Base-by-base conservation (phyloP, 2,888 invertebrate genomes). In the Aporophyla nigra region DNA sequence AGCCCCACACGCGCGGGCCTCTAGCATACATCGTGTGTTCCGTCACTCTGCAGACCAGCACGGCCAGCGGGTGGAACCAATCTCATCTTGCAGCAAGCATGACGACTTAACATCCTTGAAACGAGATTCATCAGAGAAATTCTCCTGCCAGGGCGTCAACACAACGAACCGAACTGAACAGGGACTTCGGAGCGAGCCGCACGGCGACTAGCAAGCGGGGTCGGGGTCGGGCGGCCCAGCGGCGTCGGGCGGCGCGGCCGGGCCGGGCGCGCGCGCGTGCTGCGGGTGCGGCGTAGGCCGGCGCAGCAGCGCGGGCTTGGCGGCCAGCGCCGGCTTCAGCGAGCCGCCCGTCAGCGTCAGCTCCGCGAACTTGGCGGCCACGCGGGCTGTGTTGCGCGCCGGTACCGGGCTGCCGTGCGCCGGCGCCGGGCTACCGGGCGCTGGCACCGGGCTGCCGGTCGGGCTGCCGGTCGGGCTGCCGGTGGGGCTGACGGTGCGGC, bases 281-380 rank as follows among this genome's bases (percentile, higher is more conserved):
- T 83, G 89, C 85, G 94, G 94, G 91, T 93, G 95, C 86, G 95
- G 95, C 87, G 95, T 91, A 87, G 95, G 95, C 62, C 95, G 94
- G 59, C 95, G 93, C 94, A 98, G 97, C 88, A 99, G 97, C 88
- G 98, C 97, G 24, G 99, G 99, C 95, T 98, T 99, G 71, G 98
- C 97, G 92, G 98, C 98, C 78, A 98, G 97, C 91, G 98, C 98
- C 14, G 98, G 98, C 93, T 98, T 98, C 80, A 97, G 97, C 81
- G 97, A 97, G 83, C 97, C 97, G 63, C 97, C 97, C 46, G 97
- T 97, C 46, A 97, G 94, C 88, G 97, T 97, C 86, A 97, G 96
- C 89, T 97, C 97, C 33, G 97, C 97, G 93, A 97, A 97, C 93
- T 97, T 97, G 82, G 97, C 97, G 40, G 97, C 97, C 86, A 97